phyloP scores from a whole-genome alignment of 2,888 invertebrate species.

The Metallyticus violacea region DNA sequence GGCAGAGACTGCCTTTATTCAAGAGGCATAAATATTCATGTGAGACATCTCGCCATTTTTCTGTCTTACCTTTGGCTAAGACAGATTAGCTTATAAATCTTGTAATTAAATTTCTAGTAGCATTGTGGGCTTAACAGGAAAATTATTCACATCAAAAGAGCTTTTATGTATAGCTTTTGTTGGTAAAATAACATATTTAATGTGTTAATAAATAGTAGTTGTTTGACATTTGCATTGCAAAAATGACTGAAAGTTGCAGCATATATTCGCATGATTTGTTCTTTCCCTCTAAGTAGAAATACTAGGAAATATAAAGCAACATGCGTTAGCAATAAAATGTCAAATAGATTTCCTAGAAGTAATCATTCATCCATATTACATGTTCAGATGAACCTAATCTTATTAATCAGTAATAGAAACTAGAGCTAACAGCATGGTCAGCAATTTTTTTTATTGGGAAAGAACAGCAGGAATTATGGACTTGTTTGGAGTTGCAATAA shows the following conservation, averaged over 20 bases:
- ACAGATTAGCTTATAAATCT: too few species aligned
- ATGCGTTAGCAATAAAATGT: too few species aligned
- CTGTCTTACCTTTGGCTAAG: neutral
- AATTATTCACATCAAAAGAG: neutral
- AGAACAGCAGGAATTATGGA: neutral
- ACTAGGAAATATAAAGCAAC: neutral
- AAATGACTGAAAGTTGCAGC: neutral
- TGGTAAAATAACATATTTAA: neutral
- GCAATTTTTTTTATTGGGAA: neutral
- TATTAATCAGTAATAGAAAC: neutral
- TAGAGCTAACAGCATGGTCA: neutral
- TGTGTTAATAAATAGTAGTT: neutral
- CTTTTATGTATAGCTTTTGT: neutral
- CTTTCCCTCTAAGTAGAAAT: neutral
- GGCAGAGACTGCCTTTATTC: slow-evolving; percentile 2
- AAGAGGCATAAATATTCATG: neutral
- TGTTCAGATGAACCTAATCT: too few species aligned
- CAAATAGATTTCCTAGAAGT: too few species aligned
- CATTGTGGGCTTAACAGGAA: too few species aligned
- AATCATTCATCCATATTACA: too few species aligned
- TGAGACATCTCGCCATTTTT: neutral
- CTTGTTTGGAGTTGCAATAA: neutral
- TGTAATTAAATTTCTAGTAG: neutral
- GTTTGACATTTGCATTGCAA: neutral
- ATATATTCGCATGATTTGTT: neutral